Base-by-base conservation (phyloP, 2,888 invertebrate genomes). In the Drosophila subsilvestris region DNA sequence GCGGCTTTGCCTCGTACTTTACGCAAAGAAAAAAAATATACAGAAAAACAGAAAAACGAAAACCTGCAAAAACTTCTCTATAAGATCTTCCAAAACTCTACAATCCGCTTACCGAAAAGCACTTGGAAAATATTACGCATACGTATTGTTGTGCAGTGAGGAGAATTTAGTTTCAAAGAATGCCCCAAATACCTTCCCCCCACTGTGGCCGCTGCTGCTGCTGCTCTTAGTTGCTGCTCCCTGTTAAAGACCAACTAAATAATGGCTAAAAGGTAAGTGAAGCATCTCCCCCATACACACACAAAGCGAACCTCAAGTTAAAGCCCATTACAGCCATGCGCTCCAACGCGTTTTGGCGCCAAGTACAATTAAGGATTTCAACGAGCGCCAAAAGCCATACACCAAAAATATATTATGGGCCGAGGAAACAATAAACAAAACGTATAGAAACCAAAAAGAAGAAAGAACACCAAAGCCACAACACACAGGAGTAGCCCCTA, bases 321-420 rank as follows among this genome's bases (percentile, higher is more conserved):
- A 29, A 53, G 74, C 61, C 79, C 83, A 83, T 85, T 85, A 83
- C 87, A 79, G 79, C 77, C 56, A 43, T 63, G 55, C 70, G 88
- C 79, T 63, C 67, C 56, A 74, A 83, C 80, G 83, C 83, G 73
- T 48, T 55, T n/a, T 7, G 37, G 37, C 14, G 53, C 66, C 57
- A 67, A 66, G 77, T 80, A 82, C 88, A 83, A 83, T 83, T 83
- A 83, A 69, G 83, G 60, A 78, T 74, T 80, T 79, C 66, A 69
- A 48, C 72, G 59, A 74, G 70, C 76, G 60, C 76, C 72, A 74
- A 81, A 77, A 82, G 86, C 78, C 86, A 78, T 60, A 80, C 68
- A 51, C 63, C 72, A 53, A 60, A 51, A 65, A 54, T 48, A 63
- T 70, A 56, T 68, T 76, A 59, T 59, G 79, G 61, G 25, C 49